Evolutionary conservation across 2,797 vertebrate genomes (phyloP), one percentile per base, ranked within the genome.

Genomic region (Ataeniobius toweri): DNA sequence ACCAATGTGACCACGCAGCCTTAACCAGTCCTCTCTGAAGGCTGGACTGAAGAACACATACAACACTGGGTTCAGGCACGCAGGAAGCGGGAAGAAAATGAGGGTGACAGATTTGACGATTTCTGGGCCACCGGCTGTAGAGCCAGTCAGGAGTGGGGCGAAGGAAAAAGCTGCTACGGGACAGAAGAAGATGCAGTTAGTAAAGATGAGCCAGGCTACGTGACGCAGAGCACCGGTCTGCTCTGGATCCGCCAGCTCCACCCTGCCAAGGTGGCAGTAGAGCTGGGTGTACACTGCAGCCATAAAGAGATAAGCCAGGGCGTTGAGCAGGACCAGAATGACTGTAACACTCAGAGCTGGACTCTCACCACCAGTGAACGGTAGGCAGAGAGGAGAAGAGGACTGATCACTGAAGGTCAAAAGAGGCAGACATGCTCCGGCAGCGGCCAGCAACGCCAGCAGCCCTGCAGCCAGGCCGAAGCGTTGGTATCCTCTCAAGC

Each of bases 171-270:
- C 98, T 0, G 98, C 98, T 55, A 99, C 97, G 0, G 98, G 98
- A 90, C 98, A 99, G 94, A 99, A 99, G 81, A 99, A 99, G 93
- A 99, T 97, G 94, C 98, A 99, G 89, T 99, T 99, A 72, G 97
- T 99, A 93, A 99, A 99, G 92, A 99, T 99, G 1, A 99, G 96
- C 98, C 98, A 99, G 74, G 98, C 98, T 0, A 99, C 96, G 0
- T 99, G 98, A 75, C 98, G 97, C 78, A 99, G 96, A 51, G 96
- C 96, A 28, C 96, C 96, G 0, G 97, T 96, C 85, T 98, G 96
- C 0, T 96, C 95, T 5, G 96, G 96, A 81, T 98, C 97, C 0
- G 96, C 96, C 77, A 99, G 95, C 90, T 98, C 97, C 83, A 97
- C 97, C 80, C 97, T 95, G 75, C 98, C 98, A 82, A 99, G 88